phyloP scores from a whole-genome alignment of 2,113 vertebrate genomes.

The Rhinolophus sinicus region DNA sequence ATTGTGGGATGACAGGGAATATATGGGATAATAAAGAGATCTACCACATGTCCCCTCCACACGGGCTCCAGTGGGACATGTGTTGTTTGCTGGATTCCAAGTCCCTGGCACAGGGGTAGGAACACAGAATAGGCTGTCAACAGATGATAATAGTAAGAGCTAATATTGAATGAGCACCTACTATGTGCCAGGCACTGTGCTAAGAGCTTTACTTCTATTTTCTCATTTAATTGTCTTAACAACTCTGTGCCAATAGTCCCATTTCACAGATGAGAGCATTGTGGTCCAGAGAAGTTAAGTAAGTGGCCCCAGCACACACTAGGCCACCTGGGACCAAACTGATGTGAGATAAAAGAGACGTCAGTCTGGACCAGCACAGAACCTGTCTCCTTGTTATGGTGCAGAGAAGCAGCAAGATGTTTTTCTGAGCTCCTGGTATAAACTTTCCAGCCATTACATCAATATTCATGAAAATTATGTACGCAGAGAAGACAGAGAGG shows the following conservation, averaged over 20 bases:
- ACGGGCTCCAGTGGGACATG: neutral
- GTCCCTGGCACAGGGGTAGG: neutral
- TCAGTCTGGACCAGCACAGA: neutral
- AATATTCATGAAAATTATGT: neutral
- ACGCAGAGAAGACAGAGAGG: neutral
- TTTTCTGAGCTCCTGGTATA: neutral
- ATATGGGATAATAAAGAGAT: neutral
- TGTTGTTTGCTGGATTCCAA: neutral
- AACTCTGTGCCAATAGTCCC: neutral
- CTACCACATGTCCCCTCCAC: neutral
- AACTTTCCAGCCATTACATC: neutral
- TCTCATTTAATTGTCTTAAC: neutral
- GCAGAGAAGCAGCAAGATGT: neutral
- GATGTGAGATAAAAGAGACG: neutral
- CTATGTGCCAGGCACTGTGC: neutral
- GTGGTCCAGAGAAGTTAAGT: neutral
- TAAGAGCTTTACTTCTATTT: neutral
- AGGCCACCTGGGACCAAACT: neutral
- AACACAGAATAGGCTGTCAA: neutral
- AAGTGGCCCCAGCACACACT: neutral
- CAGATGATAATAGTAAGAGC: neutral
- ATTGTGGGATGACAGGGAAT: neutral
- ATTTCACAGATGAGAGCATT: neutral
- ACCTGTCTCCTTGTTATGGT: accelerated
- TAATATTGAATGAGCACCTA: neutral